phyloP scores from a whole-genome alignment of 2,113 vertebrate genomes.

The Aphelocoma coerulescens region DNA sequence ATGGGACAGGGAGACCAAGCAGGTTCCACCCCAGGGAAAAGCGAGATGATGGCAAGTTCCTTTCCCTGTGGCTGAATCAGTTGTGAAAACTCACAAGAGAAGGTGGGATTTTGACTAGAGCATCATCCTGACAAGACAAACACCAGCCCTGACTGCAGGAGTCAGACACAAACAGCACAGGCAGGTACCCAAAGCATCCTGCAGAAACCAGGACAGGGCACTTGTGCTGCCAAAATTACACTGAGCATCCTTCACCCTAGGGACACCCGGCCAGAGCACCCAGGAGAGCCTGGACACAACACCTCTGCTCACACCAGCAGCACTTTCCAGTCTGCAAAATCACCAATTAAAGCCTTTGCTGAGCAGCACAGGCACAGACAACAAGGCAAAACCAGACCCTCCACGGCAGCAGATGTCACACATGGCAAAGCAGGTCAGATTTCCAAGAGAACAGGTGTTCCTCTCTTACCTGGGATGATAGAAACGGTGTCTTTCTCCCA shows the following conservation, averaged over 20 bases:
- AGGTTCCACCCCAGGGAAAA: not conserved
- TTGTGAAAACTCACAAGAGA: not conserved
- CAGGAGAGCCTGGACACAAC: not conserved
- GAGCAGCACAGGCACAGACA: not conserved
- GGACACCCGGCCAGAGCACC: not conserved
- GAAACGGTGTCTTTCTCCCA: slow-evolving; percentile 99
- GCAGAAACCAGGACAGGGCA: not conserved
- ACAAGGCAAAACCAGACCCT: not conserved
- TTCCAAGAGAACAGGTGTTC: not conserved
- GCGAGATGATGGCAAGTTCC: rapidly evolving
- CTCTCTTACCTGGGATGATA: slow-evolving; percentile 91
- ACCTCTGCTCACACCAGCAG: not conserved
- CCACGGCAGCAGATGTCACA: rapidly evolving
- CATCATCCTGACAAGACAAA: not conserved
- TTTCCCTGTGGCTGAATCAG: rapidly evolving
- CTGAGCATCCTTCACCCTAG: rapidly evolving
- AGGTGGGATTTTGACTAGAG: not conserved
- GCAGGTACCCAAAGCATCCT: not conserved
- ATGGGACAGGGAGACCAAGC: not conserved
- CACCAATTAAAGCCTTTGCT: not conserved
- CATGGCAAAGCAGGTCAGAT: not conserved
- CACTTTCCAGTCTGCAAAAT: rapidly evolving
- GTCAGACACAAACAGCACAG: rapidly evolving
- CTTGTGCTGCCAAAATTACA: rapidly evolving
- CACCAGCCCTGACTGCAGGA: not conserved